Evolutionary conservation across 1,140 invertebrate genomes (phyloP).

Genomic region (Papilio machaon): DNA sequence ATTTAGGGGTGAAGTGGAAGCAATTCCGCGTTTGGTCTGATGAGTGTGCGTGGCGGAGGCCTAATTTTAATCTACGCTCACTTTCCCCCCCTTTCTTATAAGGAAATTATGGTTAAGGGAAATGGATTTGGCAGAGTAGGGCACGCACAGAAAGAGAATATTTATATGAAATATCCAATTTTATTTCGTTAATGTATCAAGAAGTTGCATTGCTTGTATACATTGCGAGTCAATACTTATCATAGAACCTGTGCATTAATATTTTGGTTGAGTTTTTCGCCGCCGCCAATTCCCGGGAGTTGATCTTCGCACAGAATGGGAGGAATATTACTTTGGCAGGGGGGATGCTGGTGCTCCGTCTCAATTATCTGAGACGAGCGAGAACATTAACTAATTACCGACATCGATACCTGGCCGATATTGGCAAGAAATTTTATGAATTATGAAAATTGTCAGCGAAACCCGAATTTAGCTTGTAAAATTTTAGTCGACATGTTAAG

Average conservation of each 20-base stretch:
- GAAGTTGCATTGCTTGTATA: conserved; percentile 45
- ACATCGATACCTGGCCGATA: conserved; percentile 68
- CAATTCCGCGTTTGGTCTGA: too few species aligned
- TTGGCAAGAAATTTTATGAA: conserved; percentile 41
- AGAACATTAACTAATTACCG: conserved; percentile 80
- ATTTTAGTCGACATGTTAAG: neutral
- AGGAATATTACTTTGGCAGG: conserved; percentile 50
- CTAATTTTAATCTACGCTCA: too few species aligned
- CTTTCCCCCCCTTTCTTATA: too few species aligned
- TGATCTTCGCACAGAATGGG: conserved; percentile 49
- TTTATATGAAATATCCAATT: too few species aligned
- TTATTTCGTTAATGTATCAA: conserved; percentile 49
- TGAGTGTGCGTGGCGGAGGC: too few species aligned
- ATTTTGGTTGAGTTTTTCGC: conserved; percentile 81
- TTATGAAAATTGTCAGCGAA: conserved; percentile 29
- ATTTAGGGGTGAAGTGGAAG: too few species aligned
- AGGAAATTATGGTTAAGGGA: too few species aligned
- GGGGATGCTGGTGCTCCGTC: conserved; percentile 66
- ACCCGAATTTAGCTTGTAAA: neutral
- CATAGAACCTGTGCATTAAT: conserved; percentile 76
- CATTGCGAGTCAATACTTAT: conserved; percentile 65
- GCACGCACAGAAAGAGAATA: too few species aligned
- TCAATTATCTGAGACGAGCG: conserved; percentile 79
- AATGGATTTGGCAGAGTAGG: too few species aligned
- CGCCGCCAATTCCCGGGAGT: conserved; percentile 71